Conservation (phyloP, 2,888 invertebrate species). For the Xylocampa areola region DNA sequence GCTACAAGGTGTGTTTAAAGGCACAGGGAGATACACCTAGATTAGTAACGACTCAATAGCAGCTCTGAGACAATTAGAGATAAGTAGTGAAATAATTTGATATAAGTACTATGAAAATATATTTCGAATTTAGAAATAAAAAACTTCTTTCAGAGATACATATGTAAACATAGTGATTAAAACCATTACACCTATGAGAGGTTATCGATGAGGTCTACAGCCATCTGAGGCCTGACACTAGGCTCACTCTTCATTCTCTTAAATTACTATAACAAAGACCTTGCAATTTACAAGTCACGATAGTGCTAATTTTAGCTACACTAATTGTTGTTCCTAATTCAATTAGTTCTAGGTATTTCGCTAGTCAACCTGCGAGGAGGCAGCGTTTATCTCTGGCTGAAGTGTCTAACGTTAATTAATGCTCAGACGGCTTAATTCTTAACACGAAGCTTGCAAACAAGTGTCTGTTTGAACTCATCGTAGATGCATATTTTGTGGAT, state of each 20-base stretch:
- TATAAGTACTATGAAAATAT: too few relatives aligned
- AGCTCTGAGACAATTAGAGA: too few relatives aligned
- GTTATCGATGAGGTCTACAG: too few relatives aligned
- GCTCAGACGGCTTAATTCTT: slow-evolving; percentile 79
- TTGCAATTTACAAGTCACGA: slow-evolving; percentile 45
- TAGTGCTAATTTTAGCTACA: slow-evolving; percentile 67
- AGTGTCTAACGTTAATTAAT: slow-evolving; percentile 75
- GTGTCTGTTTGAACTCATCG: slow-evolving; percentile 51
- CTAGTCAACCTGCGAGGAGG: slow-evolving; percentile 62
- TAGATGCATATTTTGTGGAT: slow-evolving; percentile 14
- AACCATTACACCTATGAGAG: too few relatives aligned
- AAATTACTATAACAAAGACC: slow-evolving; percentile 57
- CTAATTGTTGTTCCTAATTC: slow-evolving; percentile 64
- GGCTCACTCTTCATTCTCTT: slow-evolving; percentile 30
- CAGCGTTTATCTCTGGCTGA: slow-evolving; percentile 62
- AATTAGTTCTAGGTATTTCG: slow-evolving; percentile 68
- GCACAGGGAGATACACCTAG: too few relatives aligned
- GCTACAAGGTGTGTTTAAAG: too few relatives aligned
- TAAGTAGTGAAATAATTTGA: too few relatives aligned
- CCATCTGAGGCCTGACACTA: slow-evolving; percentile 25
- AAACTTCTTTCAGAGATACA: too few relatives aligned
- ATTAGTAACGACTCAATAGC: too few relatives aligned
- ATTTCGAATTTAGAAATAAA: too few relatives aligned
- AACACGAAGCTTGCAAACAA: slow-evolving; percentile 66
- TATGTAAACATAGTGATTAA: too few relatives aligned